Evolutionary conservation across 35 echinoderm and acorn worm genomes (phyloP).

Genomic region (Stichopus chloronotus): DNA sequence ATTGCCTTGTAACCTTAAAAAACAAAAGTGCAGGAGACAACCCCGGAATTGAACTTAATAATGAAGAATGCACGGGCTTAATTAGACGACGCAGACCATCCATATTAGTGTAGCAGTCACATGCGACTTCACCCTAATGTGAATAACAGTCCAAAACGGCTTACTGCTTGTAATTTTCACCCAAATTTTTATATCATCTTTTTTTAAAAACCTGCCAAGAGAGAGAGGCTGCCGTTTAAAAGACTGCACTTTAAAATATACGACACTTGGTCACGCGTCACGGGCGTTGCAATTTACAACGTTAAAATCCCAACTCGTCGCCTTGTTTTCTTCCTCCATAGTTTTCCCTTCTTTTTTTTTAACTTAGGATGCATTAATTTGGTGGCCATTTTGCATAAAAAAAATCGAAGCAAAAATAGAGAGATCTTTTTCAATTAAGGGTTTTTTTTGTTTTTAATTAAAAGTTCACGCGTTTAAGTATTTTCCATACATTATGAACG

Average conservation of each 20-base stretch:
- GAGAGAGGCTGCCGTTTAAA: not conserved
- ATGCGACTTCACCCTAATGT: constrained; percentile 25
- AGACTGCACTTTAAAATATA: constrained; percentile 17
- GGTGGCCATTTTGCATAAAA: not conserved
- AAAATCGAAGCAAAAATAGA: not conserved
- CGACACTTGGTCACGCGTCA: constrained; percentile 21
- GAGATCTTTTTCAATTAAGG: not conserved
- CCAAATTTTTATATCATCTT: constrained; percentile 26
- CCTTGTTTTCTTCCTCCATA: not conserved
- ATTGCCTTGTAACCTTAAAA: not conserved
- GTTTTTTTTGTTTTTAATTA: not conserved
- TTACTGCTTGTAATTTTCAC: constrained; percentile 18
- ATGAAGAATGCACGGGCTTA: constrained; percentile 7
- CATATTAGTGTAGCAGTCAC: constrained; percentile 15
- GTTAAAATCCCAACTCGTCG: constrained; percentile 1
- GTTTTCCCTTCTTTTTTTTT: not conserved
- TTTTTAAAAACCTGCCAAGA: constrained; percentile 2
- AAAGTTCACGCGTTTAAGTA: constrained; percentile 2
- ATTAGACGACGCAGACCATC: constrained; percentile 12
- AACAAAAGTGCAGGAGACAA: not conserved
- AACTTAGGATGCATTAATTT: not conserved
- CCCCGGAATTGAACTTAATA: not conserved
- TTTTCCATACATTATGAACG: not conserved
- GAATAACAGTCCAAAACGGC: constrained; percentile 38
- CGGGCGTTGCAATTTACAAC: constrained; percentile 8